Conservation (phyloP, 2,797 vertebrate genomes). For the Arvicola amphibius region DNA sequence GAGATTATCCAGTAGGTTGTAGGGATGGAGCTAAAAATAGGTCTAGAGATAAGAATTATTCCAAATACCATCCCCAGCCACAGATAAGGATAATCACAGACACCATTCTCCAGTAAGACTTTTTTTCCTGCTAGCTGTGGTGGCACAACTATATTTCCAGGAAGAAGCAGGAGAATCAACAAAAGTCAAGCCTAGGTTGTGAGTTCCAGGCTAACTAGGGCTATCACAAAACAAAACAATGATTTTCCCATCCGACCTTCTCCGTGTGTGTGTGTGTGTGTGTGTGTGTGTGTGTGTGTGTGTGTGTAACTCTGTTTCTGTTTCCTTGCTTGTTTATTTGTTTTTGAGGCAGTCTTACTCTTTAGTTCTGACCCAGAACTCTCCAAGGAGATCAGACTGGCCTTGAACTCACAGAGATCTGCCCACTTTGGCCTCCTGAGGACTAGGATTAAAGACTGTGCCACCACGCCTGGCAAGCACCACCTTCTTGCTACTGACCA, state of each 20-base stretch:
- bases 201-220: background rate
- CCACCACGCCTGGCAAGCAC: background rate
- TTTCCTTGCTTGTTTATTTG: background rate
- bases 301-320: background rate
- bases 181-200: background rate
- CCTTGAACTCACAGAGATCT: background rate
- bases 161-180: background rate
- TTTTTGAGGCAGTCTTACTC: background rate
- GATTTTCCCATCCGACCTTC: background rate
- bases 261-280: background rate
- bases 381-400: background rate
- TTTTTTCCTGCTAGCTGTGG: background rate
- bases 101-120: background rate
- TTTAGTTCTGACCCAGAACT: background rate
- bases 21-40: constrained; percentile 25
- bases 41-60: background rate
- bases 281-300: background rate
- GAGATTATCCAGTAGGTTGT: background rate
- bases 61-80: background rate
- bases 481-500: background rate
- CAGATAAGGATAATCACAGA: background rate
- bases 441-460: background rate
- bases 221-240: background rate
- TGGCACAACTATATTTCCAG: background rate
- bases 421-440: background rate